These are phyloP conservation scores for Macrosoma leucophasiata DNA, from an alignment of 2,888 invertebrate species.

Conservation along the genomic window DNA sequence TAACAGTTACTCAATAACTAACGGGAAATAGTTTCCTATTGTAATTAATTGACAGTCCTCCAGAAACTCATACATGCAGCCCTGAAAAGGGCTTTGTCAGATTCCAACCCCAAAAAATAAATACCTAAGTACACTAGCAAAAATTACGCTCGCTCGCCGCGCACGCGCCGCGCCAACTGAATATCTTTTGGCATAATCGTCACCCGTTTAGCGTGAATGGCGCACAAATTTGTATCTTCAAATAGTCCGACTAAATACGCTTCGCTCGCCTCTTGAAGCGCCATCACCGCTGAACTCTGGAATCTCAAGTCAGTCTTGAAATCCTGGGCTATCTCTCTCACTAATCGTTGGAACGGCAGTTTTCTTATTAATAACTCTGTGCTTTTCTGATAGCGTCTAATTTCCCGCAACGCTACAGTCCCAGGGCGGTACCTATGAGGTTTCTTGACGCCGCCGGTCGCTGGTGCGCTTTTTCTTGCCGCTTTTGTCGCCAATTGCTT, in stretches of 20 bases:
- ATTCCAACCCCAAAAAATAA: slow-evolving; percentile 17
- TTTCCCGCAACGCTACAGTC: slow-evolving; percentile 82
- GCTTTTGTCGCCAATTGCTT: slow-evolving; percentile 83
- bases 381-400: slow-evolving; percentile 83
- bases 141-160: slow-evolving; percentile 50
- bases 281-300: slow-evolving; percentile 82
- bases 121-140: slow-evolving; percentile 1
- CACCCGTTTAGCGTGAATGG: slow-evolving; percentile 78
- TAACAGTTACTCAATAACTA: too few species aligned
- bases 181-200: slow-evolving; percentile 64
- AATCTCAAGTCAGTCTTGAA: slow-evolving; percentile 83
- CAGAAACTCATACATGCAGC: slow-evolving; percentile 29
- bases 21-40: too few species aligned
- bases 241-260: slow-evolving; percentile 81
- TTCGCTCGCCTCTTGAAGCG: slow-evolving; percentile 78
- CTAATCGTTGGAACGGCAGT: slow-evolving; percentile 82
- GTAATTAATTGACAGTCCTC: slow-evolving; percentile 7
- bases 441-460: slow-evolving; percentile 84
- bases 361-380: slow-evolving; percentile 83
- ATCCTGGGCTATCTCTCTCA: slow-evolving; percentile 84
- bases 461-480: slow-evolving; percentile 82
- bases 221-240: slow-evolving; percentile 86
- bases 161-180: slow-evolving; percentile 51
- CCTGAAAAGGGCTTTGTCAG: slow-evolving; percentile 40
- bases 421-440: slow-evolving; percentile 82